Evolutionary conservation across 2,888 invertebrate species (phyloP).

Genomic region (Xanthia togata): DNA sequence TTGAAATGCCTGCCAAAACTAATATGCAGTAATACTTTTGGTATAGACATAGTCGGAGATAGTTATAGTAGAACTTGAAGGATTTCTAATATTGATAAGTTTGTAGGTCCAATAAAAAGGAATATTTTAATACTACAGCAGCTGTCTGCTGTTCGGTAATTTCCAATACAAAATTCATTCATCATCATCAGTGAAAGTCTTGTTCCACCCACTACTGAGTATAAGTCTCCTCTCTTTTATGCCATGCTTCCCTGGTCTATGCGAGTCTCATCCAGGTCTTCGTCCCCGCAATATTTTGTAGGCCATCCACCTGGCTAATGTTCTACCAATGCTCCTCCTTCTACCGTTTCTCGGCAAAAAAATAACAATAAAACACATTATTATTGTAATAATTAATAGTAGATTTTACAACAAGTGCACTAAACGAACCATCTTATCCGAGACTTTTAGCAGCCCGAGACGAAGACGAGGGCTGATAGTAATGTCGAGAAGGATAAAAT

Average conservation of each 20-base stretch:
- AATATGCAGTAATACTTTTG: constrained; percentile 13
- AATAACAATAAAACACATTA: not conserved
- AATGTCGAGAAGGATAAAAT: too few species aligned
- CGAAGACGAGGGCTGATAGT: too few species aligned
- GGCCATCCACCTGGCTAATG: not conserved
- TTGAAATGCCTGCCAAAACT: constrained; percentile 36
- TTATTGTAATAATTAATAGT: too few species aligned
- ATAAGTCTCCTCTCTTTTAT: not conserved
- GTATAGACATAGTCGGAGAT: not conserved
- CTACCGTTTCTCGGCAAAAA: not conserved
- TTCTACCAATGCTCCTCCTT: not conserved
- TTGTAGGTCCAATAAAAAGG: not conserved
- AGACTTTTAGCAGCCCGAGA: too few species aligned
- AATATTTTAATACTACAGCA: not conserved
- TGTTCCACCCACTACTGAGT: not conserved
- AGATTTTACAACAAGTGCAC: too few species aligned
- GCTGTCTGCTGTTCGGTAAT: not conserved
- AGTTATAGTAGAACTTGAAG: constrained; percentile 4
- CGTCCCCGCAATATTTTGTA: too few species aligned
- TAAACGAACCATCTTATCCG: too few species aligned
- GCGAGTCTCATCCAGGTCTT: not conserved
- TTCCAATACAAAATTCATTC: too few species aligned
- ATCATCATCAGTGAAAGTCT: not conserved
- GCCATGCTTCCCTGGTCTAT: not conserved
- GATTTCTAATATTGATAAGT: not conserved